phyloP scores from a whole-genome alignment of 2,888 invertebrate genomes.

The Melanostoma scalare region DNA sequence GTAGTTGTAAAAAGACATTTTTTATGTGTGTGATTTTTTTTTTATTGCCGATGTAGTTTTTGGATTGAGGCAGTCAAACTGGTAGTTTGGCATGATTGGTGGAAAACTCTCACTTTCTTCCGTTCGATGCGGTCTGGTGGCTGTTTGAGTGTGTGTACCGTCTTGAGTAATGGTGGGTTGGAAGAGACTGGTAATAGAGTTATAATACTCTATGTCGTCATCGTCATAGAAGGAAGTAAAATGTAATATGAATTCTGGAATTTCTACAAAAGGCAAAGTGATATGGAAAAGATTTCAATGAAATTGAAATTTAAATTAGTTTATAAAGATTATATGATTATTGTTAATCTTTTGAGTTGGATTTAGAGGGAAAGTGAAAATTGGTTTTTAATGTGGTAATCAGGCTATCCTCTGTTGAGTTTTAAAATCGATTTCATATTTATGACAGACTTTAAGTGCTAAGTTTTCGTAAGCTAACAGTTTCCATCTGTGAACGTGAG shows the following conservation, averaged over 20 bases:
- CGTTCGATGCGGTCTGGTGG: constrained; percentile 66
- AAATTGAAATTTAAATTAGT: constrained; percentile 43
- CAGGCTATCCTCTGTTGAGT: not conserved
- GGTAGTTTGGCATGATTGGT: constrained; percentile 66
- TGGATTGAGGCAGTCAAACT: constrained; percentile 61
- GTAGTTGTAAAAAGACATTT: constrained; percentile 12
- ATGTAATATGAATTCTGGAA: constrained; percentile 46
- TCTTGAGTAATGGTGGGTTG: constrained; percentile 24
- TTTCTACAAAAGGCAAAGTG: constrained; percentile 3
- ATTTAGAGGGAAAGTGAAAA: constrained; percentile 13
- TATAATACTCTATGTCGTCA: constrained; percentile 61
- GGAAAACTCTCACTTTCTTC: constrained; percentile 73
- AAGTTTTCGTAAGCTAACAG: no score
- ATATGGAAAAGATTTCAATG: no score
- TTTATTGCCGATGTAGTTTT: not conserved
- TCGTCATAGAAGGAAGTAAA: constrained; percentile 70
- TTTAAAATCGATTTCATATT: not conserved
- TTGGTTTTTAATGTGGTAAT: not conserved
- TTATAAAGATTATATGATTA: constrained; percentile 37
- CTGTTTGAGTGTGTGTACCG: constrained; percentile 3
- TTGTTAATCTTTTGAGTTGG: constrained; percentile 1
- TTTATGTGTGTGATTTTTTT: constrained; percentile 20
- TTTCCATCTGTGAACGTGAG: no score
- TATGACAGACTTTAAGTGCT: not conserved
- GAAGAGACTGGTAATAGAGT: constrained; percentile 45